Evolutionary conservation across 2,797 vertebrate genomes (phyloP).

Genomic region (Microctenopoma stevenorrisi): DNA sequence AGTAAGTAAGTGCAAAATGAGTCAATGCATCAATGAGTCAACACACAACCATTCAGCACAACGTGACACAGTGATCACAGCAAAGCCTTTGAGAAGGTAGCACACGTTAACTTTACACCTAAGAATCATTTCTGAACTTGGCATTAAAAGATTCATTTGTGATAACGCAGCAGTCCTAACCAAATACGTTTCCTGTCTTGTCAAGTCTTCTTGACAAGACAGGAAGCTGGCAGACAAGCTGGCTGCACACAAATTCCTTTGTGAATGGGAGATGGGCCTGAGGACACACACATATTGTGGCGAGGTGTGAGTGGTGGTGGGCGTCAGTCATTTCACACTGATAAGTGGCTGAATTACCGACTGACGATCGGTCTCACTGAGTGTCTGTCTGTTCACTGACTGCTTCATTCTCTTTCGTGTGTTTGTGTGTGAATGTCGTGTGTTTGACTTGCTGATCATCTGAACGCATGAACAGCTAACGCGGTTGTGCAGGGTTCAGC

Average conservation of each 20-base stretch:
- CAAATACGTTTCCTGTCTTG: not conserved
- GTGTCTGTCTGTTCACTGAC: conserved; percentile 9
- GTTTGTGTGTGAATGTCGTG: conserved; percentile 13
- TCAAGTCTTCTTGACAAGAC: too few relatives aligned
- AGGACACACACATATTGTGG: not conserved
- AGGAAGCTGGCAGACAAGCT: too few relatives aligned
- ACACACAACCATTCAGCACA: too few relatives aligned
- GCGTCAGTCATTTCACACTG: conserved; percentile 13
- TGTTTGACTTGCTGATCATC: not conserved
- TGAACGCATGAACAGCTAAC: not conserved
- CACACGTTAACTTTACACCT: too few relatives aligned
- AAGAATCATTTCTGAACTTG: too few relatives aligned
- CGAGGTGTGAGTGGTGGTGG: not conserved
- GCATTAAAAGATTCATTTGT: too few relatives aligned
- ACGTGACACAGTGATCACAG: too few relatives aligned
- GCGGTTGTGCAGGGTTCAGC: conserved; percentile 23
- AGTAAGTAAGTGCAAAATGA: too few relatives aligned
- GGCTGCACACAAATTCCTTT: not conserved
- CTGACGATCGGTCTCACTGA: conserved; percentile 11
- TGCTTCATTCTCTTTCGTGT: conserved; percentile 20
- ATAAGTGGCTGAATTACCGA: conserved; percentile 9
- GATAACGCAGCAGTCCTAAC: not conserved
- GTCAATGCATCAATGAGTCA: too few relatives aligned
- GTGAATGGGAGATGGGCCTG: not conserved
- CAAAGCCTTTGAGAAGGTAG: too few relatives aligned